Conservation (phyloP, 2,888 invertebrate genomes). For the Dioctria linearis region DNA sequence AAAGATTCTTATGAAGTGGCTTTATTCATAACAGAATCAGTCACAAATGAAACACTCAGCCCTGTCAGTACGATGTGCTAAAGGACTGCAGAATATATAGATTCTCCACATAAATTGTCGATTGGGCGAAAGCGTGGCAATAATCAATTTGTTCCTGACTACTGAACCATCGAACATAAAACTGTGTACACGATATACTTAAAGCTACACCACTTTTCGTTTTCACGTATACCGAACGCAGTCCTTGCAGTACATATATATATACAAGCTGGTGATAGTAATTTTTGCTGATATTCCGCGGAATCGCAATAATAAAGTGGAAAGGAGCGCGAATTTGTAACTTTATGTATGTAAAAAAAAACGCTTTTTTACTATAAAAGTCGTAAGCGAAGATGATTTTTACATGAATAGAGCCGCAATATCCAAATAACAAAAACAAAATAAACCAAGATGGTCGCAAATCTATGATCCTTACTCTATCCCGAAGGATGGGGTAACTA, state of each 20-base stretch:
- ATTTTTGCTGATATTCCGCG: conserved; percentile 25
- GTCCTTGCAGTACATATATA: neutral
- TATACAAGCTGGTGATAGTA: no score
- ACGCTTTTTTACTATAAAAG: neutral
- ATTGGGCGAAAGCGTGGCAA: conserved; percentile 26
- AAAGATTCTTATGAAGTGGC: no score
- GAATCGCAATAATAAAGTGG: neutral
- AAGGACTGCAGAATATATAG: neutral
- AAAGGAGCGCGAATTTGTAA: neutral
- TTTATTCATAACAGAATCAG: no score
- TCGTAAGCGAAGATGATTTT: neutral
- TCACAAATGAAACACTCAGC: no score
- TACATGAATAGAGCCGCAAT: conserved; percentile 9
- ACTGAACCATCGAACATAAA: neutral
- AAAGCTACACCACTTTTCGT: neutral
- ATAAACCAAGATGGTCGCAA: neutral
- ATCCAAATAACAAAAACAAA: neutral
- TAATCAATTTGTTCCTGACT: conserved; percentile 19
- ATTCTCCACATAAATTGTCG: neutral
- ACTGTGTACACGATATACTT: conserved; percentile 1
- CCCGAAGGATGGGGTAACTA: neutral
- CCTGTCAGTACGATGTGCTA: no score
- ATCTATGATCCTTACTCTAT: no score
- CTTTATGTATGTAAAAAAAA: no score
- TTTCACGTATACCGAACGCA: neutral